Evolutionary conservation across 2,113 vertebrate genomes (phyloP).

Genomic region (Brienomyrus longianalis): DNA sequence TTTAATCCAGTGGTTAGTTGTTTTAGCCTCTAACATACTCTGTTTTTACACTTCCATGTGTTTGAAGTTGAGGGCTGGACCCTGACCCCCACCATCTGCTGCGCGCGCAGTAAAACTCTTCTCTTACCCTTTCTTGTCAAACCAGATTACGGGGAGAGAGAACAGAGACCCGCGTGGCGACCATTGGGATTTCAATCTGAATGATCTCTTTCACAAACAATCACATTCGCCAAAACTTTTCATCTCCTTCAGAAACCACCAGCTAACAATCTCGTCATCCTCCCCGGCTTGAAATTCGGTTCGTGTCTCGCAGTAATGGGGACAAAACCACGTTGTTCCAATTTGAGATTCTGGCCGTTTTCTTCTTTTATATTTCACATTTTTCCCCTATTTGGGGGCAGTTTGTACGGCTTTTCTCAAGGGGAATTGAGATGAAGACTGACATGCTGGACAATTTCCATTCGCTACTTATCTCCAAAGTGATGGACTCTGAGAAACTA

Average conservation of each 20-base stretch:
- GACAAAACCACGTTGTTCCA: constrained; percentile 51
- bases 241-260: constrained; percentile 83
- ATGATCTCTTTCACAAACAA: constrained; percentile 98
- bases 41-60: constrained; percentile 81
- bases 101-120: constrained; percentile 72
- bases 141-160: constrained; percentile 75
- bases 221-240: constrained; percentile 92
- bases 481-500: constrained; percentile 49
- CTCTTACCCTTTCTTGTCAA: constrained; percentile 80
- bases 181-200: constrained; percentile 89
- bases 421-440: constrained; percentile 46
- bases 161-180: constrained; percentile 78
- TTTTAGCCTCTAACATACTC: constrained; percentile 72
- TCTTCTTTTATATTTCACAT: constrained; percentile 16
- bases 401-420: constrained; percentile 40
- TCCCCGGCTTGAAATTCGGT: constrained; percentile 54
- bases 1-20: constrained; percentile 75
- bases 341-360: constrained; percentile 44
- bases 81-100: constrained; percentile 76
- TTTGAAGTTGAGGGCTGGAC: constrained; percentile 72
- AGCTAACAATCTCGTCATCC: constrained; percentile 60
- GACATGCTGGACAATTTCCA: constrained; percentile 53
- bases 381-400: constrained; percentile 30
- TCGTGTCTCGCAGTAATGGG: constrained; percentile 58
- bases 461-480: constrained; percentile 50